Conservation (phyloP, 2,888 invertebrate genomes). For the Diachrysia chrysitis region DNA sequence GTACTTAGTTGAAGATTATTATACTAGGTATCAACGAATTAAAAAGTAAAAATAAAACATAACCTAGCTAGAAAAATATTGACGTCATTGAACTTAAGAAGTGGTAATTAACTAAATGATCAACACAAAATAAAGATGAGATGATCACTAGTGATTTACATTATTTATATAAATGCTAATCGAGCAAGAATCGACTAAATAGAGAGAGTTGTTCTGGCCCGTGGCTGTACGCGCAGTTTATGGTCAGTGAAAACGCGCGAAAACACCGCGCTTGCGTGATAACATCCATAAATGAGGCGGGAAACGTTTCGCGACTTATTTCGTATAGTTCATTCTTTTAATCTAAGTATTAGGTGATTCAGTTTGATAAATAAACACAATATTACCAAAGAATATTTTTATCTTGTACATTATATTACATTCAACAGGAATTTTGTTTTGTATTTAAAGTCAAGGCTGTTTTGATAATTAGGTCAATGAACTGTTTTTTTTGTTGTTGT, state of each 20-base stretch:
- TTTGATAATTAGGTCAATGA: not conserved
- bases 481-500: not conserved
- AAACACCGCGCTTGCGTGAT: conserved; percentile 59
- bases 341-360: conserved; percentile 21
- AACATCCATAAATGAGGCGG: conserved; percentile 38
- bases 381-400: not conserved
- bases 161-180: conserved; percentile 55
- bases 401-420: too few relatives aligned
- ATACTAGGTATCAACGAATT: too few relatives aligned
- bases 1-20: too few relatives aligned
- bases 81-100: not conserved
- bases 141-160: conserved; percentile 38
- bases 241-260: conserved; percentile 72
- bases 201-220: conserved; percentile 58
- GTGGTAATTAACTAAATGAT: conserved; percentile 13
- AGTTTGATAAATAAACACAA: not conserved
- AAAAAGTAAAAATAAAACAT: not conserved
- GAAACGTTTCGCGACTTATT: conserved; percentile 30
- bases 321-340: conserved; percentile 27
- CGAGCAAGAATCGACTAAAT: conserved; percentile 50
- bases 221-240: conserved; percentile 54
- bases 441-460: too few relatives aligned
- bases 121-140: conserved; percentile 17
- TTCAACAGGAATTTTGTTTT: too few relatives aligned
- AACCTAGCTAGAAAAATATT: not conserved